phyloP scores from a whole-genome alignment of 37 sponge, comb jelly and placozoan species.

The Trichoplax adhaerens region DNA sequence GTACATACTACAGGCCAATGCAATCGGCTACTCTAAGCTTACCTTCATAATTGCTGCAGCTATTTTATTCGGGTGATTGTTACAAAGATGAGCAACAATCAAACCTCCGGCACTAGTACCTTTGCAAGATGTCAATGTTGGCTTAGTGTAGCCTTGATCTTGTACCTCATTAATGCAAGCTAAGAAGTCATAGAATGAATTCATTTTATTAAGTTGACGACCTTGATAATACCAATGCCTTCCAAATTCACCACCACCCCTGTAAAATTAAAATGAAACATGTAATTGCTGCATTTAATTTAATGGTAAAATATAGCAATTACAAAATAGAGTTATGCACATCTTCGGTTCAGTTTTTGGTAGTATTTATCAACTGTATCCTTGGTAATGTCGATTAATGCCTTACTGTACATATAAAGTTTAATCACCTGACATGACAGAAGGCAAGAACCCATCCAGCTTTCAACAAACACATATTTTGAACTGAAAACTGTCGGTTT shows the following conservation, averaged over 20 bases:
- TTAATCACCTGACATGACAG: constrained; percentile 27
- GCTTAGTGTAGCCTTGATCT: constrained; percentile 13
- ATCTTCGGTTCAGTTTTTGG: no score
- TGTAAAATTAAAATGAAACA: background rate
- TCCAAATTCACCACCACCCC: constrained; percentile 42
- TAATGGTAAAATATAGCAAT: no score
- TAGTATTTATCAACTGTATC: no score
- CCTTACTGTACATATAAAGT: background rate
- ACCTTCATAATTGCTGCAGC: constrained; percentile 33
- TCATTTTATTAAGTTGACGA: constrained; percentile 12
- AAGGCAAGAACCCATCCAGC: constrained; percentile 36
- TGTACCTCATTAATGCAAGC: constrained; percentile 23
- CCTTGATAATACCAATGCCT: constrained; percentile 24
- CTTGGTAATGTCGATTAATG: no score
- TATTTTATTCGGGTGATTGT: constrained; percentile 19
- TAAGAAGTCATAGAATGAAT: constrained; percentile 24
- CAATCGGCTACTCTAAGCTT: no score
- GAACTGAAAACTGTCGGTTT: constrained; percentile 6
- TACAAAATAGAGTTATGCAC: no score
- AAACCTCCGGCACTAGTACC: constrained; percentile 36
- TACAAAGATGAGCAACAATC: constrained; percentile 27
- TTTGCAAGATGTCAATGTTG: constrained; percentile 18
- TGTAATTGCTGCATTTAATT: no score
- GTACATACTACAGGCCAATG: constrained; percentile 1
- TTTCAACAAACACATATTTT: constrained; percentile 14